Conservation (phyloP, 2,888 invertebrate genomes). For the Mythimna loreyi region DNA sequence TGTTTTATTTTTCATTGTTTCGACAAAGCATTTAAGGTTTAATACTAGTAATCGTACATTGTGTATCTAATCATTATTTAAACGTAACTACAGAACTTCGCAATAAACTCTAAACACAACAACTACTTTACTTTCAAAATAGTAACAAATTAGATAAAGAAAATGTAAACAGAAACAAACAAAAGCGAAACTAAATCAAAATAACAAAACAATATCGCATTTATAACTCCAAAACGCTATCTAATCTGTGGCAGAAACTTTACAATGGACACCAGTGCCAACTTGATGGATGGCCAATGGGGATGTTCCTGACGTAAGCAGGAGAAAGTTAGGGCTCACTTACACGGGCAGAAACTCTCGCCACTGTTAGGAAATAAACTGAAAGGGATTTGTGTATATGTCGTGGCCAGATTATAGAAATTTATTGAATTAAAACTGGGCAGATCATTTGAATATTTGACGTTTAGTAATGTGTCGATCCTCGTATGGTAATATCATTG, state of each 20-base stretch:
- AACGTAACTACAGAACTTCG: too few relatives aligned
- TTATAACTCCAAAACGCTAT: constrained; percentile 66
- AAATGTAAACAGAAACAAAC: constrained; percentile 2
- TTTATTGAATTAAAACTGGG: too few relatives aligned
- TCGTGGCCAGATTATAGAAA: too few relatives aligned
- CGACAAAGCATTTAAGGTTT: too few relatives aligned
- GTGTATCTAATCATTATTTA: background rate
- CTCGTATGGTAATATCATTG: too few relatives aligned
- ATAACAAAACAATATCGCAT: constrained; percentile 57
- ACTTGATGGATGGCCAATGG: constrained; percentile 74
- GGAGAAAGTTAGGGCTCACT: constrained; percentile 53
- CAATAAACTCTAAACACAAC: background rate
- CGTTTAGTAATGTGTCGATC: too few relatives aligned
- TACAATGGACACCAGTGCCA: constrained; percentile 67
- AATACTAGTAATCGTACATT: background rate
- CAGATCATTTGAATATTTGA: too few relatives aligned
- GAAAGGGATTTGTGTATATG: background rate
- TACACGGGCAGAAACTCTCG: constrained; percentile 13
- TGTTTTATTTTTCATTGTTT: too few relatives aligned
- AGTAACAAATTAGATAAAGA: background rate
- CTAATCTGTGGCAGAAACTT: constrained; percentile 68
- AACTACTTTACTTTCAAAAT: background rate
- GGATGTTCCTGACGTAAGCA: constrained; percentile 68
- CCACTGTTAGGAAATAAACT: background rate
- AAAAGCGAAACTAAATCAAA: constrained; percentile 43